phyloP scores from a whole-genome alignment of 2,888 invertebrate species.

The Xiphydria camelus region DNA sequence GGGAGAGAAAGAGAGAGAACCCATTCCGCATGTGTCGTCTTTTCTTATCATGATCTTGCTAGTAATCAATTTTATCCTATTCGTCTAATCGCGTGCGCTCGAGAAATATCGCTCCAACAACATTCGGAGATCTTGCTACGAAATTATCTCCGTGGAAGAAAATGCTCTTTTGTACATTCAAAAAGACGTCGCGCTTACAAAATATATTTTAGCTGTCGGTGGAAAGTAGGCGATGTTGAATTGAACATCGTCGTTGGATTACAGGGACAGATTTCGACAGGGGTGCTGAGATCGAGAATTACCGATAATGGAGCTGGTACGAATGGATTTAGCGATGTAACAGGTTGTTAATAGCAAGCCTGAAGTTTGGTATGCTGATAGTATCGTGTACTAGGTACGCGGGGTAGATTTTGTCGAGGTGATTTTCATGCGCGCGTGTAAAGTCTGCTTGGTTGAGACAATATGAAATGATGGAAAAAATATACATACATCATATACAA shows the following conservation, averaged over 20 bases:
- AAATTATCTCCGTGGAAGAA: too few relatives aligned
- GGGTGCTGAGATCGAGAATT: too few relatives aligned
- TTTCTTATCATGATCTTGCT: too few relatives aligned
- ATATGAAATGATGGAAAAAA: conserved; percentile 6
- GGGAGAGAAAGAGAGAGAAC: too few relatives aligned
- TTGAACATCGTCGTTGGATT: too few relatives aligned
- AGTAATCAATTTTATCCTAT: too few relatives aligned
- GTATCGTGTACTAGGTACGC: background rate
- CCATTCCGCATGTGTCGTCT: too few relatives aligned
- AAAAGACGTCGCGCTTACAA: conserved; percentile 6
- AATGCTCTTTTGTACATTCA: too few relatives aligned
- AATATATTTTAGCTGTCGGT: conserved; percentile 9
- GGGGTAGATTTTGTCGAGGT: background rate
- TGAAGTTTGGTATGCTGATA: background rate
- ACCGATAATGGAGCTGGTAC: background rate
- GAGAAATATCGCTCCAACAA: too few relatives aligned
- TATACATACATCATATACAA: background rate
- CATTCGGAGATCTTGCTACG: too few relatives aligned
- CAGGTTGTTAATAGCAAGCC: background rate
- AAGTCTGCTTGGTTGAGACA: conserved; percentile 4
- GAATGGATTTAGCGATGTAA: background rate
- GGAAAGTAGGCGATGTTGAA: conserved; percentile 11
- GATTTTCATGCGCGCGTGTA: background rate
- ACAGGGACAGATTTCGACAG: too few relatives aligned
- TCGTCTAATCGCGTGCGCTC: too few relatives aligned